Evolutionary conservation across 1,140 invertebrate species (phyloP).

Genomic region (Steinernema khuongi): DNA sequence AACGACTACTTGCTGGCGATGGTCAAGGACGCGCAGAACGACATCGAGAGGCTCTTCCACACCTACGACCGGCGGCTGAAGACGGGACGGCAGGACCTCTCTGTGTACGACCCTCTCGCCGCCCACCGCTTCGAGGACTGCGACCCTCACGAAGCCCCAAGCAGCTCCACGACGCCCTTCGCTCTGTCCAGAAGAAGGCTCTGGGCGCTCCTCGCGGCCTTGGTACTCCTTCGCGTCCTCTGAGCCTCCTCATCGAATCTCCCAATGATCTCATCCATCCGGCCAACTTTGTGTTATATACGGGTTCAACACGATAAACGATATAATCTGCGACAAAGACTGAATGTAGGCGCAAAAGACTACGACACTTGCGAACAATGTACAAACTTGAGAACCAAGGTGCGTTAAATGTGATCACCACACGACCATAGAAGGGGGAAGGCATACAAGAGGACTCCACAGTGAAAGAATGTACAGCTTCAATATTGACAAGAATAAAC

Average conservation of each 20-base stretch:
- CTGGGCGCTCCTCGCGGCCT: not conserved
- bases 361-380: not conserved
- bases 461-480: too few relatives aligned
- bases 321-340: not conserved
- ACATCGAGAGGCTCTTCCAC: conserved; percentile 4
- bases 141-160: not conserved
- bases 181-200: not conserved
- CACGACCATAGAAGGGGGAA: too few relatives aligned
- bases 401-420: too few relatives aligned
- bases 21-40: conserved; percentile 15
- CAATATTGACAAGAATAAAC: not conserved
- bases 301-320: conserved; percentile 5
- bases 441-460: too few relatives aligned
- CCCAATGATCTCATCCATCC: not conserved
- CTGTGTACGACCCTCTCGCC: not conserved
- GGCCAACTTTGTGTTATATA: not conserved
- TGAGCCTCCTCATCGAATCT: not conserved
- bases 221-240: not conserved
- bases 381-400: too few relatives aligned
- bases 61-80: conserved; percentile 14
- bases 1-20: conserved; percentile 43
- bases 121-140: not conserved
- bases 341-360: too few relatives aligned
- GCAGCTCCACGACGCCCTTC: not conserved
- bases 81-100: conserved; percentile 17